phyloP scores from a whole-genome alignment of 2,888 invertebrate species.

The Orchesellides sinensis region DNA sequence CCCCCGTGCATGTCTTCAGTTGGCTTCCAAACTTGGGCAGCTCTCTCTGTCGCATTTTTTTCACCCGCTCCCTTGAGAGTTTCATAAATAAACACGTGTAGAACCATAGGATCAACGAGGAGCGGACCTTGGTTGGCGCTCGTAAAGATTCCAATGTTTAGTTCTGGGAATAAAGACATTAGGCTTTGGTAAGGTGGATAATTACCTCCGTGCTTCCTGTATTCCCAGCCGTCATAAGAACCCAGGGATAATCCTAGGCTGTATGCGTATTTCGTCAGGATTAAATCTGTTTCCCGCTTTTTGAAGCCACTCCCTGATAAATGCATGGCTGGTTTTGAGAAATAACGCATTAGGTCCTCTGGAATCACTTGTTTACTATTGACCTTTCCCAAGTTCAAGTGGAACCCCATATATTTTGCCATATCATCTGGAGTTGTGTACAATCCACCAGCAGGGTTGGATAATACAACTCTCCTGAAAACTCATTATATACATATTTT shows the following conservation, averaged over 20 bases:
- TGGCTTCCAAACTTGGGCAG: no score
- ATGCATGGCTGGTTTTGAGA: conserved; percentile 10
- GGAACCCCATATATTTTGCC: conserved; percentile 59
- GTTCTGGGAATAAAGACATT: conserved; percentile 45
- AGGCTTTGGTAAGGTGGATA: conserved; percentile 48
- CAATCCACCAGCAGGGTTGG: conserved; percentile 61
- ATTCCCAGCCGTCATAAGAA: conserved; percentile 29
- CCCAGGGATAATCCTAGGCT: conserved; percentile 20
- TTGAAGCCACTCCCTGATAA: no score
- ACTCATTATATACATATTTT: background rate
- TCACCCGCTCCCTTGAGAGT: background rate
- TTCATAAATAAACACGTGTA: conserved; percentile 44
- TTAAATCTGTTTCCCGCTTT: background rate
- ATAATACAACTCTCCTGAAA: conserved; percentile 29
- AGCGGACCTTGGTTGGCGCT: conserved; percentile 39
- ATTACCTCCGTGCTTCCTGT: conserved; percentile 49
- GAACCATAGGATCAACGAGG: background rate
- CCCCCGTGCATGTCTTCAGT: no score
- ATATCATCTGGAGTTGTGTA: conserved; percentile 58
- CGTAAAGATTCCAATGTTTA: conserved; percentile 50
- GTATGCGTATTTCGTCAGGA: conserved; percentile 10
- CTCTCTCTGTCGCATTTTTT: background rate
- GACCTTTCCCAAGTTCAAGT: conserved; percentile 50
- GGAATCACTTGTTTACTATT: conserved; percentile 64
- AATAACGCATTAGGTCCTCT: background rate